Evolutionary conservation across 2,113 vertebrate species (phyloP).

Genomic region (Camelus dromedarius): DNA sequence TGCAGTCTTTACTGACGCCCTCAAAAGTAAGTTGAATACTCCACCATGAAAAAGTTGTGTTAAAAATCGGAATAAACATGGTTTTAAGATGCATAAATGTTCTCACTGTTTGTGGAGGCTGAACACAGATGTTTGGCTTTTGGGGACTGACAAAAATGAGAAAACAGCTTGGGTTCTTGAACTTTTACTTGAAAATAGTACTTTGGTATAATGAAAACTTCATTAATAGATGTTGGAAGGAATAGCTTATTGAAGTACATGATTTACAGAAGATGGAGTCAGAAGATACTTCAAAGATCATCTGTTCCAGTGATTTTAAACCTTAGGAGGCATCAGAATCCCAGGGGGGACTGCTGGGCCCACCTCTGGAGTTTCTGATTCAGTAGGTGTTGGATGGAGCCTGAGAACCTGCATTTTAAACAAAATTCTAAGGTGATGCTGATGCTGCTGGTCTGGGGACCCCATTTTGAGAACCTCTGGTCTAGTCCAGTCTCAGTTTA

Average conservation of each 20-base stretch:
- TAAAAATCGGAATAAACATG: not conserved
- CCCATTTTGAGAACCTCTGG: not conserved
- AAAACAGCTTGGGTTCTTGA: conserved; percentile 3
- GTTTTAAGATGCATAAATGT: not conserved
- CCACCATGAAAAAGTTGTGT: not conserved
- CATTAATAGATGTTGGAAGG: not conserved
- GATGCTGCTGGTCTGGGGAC: not conserved
- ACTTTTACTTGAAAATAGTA: not conserved
- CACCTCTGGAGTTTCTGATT: not conserved
- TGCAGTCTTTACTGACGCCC: not conserved
- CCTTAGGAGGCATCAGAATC: too few relatives aligned
- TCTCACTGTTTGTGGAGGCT: conserved; percentile 19
- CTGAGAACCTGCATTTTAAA: not conserved
- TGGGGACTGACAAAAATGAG: not conserved
- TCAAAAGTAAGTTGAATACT: not conserved
- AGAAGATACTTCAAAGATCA: not conserved
- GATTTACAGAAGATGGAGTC: not conserved
- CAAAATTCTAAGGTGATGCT: not conserved
- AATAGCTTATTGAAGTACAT: not conserved
- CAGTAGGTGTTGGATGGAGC: not conserved
- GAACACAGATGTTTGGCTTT: conserved; percentile 7
- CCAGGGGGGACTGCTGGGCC: too few relatives aligned
- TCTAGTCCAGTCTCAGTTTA: not conserved
- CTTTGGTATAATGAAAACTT: not conserved
- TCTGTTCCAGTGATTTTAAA: not conserved